Percentiles rank a stretch among this genome's conserved stretches.
Evolutionary conservation across 2,797 vertebrate genomes (phyloP).

Genomic region (Selene dorsalis): DNA sequence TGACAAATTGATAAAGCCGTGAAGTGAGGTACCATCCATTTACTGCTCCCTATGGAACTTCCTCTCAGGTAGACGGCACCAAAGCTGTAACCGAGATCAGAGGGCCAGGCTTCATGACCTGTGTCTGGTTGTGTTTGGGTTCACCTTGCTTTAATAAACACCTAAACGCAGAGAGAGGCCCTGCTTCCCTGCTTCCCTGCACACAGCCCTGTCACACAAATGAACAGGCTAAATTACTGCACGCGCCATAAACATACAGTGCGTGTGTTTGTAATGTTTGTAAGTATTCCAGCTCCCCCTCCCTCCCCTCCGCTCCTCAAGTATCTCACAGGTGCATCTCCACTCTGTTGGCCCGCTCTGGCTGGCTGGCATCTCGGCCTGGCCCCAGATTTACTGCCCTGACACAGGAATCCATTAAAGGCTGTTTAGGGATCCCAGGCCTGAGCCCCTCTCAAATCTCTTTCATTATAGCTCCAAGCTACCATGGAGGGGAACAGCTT

Average conservation of each 20-base stretch:
- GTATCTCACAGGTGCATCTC: constrained; percentile 85
- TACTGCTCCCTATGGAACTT: constrained; percentile 76
- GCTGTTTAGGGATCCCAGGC: constrained; percentile 85
- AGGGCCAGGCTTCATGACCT: constrained; percentile 74
- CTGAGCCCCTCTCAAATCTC: constrained; percentile 84
- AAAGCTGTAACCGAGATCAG: constrained; percentile 76
- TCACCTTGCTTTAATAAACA: constrained; percentile 87
- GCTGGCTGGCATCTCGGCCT: constrained; percentile 70
- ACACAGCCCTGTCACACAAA: constrained; percentile 76
- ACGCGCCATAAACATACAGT: constrained; percentile 55
- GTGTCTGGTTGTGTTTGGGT: constrained; percentile 80
- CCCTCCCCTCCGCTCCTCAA: constrained; percentile 42
- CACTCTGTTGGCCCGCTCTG: constrained; percentile 50
- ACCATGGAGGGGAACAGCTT: constrained; percentile 76
- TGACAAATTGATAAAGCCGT: constrained; percentile 78
- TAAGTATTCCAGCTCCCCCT: constrained; percentile 1
- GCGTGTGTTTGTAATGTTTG: constrained; percentile 26
- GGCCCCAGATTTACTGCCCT: constrained; percentile 84
- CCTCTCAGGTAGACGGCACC: constrained; percentile 66
- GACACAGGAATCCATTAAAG: constrained; percentile 91
- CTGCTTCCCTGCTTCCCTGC: constrained; percentile 71
- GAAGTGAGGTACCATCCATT: constrained; percentile 74
- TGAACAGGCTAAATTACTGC: constrained; percentile 75
- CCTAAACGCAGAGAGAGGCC: constrained; percentile 76
- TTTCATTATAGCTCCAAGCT: constrained; percentile 88